Percentiles rank a stretch among this genome's conserved stretches.
Conservation (phyloP, 2,113 vertebrate species). For the Trachemys scripta region DNA sequence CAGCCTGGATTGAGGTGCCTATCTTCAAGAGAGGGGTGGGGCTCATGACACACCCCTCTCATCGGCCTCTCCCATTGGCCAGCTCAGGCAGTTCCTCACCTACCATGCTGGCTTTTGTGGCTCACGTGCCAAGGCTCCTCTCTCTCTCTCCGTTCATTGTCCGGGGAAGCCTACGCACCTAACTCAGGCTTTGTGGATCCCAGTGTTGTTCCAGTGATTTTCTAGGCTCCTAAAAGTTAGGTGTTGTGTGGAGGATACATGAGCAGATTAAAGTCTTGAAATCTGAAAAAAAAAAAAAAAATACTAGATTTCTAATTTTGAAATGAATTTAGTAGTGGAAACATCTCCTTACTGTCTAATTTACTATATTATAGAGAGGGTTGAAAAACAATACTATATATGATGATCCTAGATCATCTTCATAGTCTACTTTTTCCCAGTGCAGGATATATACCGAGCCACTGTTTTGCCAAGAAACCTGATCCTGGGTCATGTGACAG, state of each 20-base stretch:
- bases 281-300: conserved; percentile 8
- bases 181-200: neutral
- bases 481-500: neutral
- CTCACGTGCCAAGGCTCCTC: neutral
- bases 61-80: neutral
- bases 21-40: neutral
- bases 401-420: conserved; percentile 16
- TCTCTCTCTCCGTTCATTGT: neutral
- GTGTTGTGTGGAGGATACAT: neutral
- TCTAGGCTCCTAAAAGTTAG: neutral
- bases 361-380: neutral
- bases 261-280: conserved; percentile 31
- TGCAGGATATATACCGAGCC: conserved; percentile 35
- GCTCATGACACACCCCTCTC: neutral
- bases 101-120: neutral
- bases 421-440: neutral
- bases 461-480: neutral
- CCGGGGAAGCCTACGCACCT: neutral
- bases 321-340: conserved; percentile 29
- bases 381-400: conserved; percentile 26
- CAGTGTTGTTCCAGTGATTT: neutral
- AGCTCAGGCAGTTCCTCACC: neutral
- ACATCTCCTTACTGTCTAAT: conserved; percentile 25
- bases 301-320: conserved; percentile 38
- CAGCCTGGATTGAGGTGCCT: no score